Evolutionary conservation across 2,797 vertebrate genomes (phyloP).

Genomic region (Phataginus tetradactyla): DNA sequence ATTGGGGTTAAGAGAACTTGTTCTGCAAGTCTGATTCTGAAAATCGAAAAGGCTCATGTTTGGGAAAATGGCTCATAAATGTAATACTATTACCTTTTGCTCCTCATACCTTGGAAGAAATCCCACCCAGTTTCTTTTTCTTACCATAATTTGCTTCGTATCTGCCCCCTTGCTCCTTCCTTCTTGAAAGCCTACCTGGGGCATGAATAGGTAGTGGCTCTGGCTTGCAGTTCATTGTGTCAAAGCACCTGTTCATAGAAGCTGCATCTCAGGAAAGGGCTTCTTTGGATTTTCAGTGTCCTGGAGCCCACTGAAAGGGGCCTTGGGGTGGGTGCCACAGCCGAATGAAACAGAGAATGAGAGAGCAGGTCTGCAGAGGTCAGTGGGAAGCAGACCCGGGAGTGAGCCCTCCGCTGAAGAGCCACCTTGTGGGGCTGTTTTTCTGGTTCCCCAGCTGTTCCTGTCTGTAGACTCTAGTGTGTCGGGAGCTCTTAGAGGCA

Average conservation of each 20-base stretch:
- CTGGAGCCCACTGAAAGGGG: neutral
- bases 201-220: neutral
- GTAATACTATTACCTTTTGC: neutral
- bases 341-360: neutral
- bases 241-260: neutral
- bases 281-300: neutral
- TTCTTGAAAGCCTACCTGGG: neutral
- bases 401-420: neutral
- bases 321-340: neutral
- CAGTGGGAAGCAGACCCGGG: no score
- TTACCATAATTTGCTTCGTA: neutral
- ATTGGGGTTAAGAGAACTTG: neutral
- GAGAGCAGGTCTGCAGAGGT: neutral
- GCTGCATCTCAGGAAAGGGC: neutral
- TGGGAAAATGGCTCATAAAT: neutral
- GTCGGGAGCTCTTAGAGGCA: neutral
- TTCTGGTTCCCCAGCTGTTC: neutral
- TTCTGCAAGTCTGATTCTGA: neutral
- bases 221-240: neutral
- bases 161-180: neutral
- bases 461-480: rapidly evolving
- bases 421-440: neutral
- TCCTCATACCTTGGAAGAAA: neutral
- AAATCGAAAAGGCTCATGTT: neutral
- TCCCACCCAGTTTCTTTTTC: neutral